Base-by-base conservation (phyloP, 2,888 invertebrate species). In the Notocelia uddmanniana region DNA sequence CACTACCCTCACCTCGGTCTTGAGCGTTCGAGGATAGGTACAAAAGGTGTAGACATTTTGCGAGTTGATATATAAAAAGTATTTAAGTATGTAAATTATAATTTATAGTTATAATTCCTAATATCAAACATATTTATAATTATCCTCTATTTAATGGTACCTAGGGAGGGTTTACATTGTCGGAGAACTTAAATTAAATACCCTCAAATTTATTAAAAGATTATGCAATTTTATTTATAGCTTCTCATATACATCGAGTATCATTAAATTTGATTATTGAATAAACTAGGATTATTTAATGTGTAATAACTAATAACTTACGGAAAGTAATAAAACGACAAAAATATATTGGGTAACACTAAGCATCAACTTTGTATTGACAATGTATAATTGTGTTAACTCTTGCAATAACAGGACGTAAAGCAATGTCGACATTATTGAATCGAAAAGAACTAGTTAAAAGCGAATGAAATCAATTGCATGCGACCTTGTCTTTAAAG, bases 391-490 rank as follows among this genome's bases (percentile, higher is more conserved):
- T 31, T 64, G 37, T 57, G 63, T 58, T 31, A 59, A 41, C 71
- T 73, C 76, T 77, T 78, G 78, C 79, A 80, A 81, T 79, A 79
- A 78, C 82, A 86, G 85, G 83, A 85, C 81, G 82, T 75, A 79
- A 81, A 84, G 75, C 78, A 75, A 75, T 76, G 77, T 77, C 79
- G 78, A 79, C 77, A 76, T 76, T 74, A 78, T 74, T 73, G 72
- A 76, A 76, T 79, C 72, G 77, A 77, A 74, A 70, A 72, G 69
- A 69, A 69, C 58, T 52, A 70, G 68, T 77, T 76, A 74, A 80
- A 79, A 80, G 74, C 10, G 52, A 71, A 66, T 52, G 31, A 80
- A 79, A 78, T 79, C 76, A 74, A 79, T 81, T 45, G 74, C 76
- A 73, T 71, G 76, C 78, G 80, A 72, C 82, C 80, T 84, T 83